These are phyloP conservation scores for Cosmorhoe ocellata DNA, from an alignment of 2,888 invertebrate species.

Conservation along the genomic window DNA sequence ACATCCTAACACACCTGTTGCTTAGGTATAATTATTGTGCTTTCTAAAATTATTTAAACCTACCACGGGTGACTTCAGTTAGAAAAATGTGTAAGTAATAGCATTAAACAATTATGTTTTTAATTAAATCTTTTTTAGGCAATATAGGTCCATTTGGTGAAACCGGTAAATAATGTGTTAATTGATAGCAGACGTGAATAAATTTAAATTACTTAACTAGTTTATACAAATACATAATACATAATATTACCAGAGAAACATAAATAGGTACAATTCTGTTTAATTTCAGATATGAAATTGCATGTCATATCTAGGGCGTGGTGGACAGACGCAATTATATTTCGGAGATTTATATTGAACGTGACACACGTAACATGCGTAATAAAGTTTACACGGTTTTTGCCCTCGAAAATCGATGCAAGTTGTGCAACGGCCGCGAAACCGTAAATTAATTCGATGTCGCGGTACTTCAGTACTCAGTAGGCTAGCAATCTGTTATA, in stretches of 20 bases:
- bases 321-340: conserved; percentile 66
- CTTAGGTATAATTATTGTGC: too few relatives aligned
- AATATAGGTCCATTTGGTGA: too few relatives aligned
- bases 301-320: conserved; percentile 71
- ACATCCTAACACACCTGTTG: neutral
- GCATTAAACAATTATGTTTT: too few relatives aligned
- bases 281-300: conserved; percentile 74
- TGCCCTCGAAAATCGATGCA: conserved; percentile 68
- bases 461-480: conserved; percentile 38
- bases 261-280: conserved; percentile 72
- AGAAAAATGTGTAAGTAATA: too few relatives aligned
- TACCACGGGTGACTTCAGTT: too few relatives aligned
- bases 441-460: conserved; percentile 53
- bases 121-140: too few relatives aligned
- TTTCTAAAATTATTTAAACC: too few relatives aligned
- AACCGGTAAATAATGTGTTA: too few relatives aligned
- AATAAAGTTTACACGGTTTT: conserved; percentile 59
- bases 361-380: too few relatives aligned
- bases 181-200: too few relatives aligned
- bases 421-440: conserved; percentile 55
- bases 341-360: conserved; percentile 74
- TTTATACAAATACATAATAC: too few relatives aligned
- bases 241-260: conserved; percentile 54
- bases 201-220: too few relatives aligned
- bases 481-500: conserved; percentile 56